Evolutionary conservation across 1,140 invertebrate species (phyloP).

Genomic region (Pogonognathellus flavescens): DNA sequence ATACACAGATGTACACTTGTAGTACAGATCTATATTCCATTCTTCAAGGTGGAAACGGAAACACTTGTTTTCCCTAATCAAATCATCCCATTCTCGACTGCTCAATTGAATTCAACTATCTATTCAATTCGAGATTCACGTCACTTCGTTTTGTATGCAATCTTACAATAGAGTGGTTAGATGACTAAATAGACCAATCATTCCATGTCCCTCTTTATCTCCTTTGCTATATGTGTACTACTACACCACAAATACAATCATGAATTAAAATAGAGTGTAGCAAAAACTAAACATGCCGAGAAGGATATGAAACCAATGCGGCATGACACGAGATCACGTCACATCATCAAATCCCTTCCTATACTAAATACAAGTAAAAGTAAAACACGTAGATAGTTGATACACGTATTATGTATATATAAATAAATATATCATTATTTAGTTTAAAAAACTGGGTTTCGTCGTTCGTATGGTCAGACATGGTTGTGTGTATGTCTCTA

Average conservation of each 20-base stretch:
- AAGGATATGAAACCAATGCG: conserved; percentile 5
- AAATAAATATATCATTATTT: too few species aligned
- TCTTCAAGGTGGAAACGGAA: conserved; percentile 64
- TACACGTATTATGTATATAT: too few species aligned
- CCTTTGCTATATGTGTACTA: neutral
- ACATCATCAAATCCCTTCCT: neutral
- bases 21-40: conserved; percentile 44
- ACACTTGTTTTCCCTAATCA: conserved; percentile 63
- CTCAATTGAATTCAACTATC: conserved; percentile 37
- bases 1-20: neutral
- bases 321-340: conserved; percentile 32
- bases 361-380: conserved; percentile 9
- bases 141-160: conserved; percentile 24
- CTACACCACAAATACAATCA: neutral
- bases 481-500: too few species aligned
- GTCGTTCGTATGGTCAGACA: neutral
- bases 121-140: conserved; percentile 30
- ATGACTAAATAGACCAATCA: neutral
- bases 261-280: conserved; percentile 27
- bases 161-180: conserved; percentile 3
- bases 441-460: too few species aligned
- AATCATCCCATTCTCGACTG: conserved; percentile 58
- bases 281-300: neutral
- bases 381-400: too few species aligned
- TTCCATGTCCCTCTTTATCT: too few species aligned